These are phyloP conservation scores for Cenopis cana DNA, from an alignment of 2,888 invertebrate genomes.

Conservation along the genomic window DNA sequence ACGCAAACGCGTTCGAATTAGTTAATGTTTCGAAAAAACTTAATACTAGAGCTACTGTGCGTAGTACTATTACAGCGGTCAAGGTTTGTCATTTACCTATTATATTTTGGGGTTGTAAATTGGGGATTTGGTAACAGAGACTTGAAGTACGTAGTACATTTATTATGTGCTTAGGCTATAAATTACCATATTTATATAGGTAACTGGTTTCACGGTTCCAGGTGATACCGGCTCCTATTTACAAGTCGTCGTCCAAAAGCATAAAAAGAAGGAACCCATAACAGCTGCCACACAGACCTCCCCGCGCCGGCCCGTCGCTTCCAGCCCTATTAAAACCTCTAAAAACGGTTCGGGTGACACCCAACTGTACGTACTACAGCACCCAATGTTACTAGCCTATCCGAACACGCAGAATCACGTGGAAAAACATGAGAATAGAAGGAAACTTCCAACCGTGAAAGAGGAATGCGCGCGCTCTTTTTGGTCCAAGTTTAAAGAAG, in stretches of 20 bases:
- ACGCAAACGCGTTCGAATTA: too few relatives aligned
- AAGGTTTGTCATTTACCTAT: too few relatives aligned
- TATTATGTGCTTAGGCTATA: too few relatives aligned
- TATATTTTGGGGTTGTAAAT: too few relatives aligned
- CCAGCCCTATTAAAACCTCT: constrained; percentile 28
- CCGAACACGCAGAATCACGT: constrained; percentile 1
- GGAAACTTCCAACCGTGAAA: constrained; percentile 4
- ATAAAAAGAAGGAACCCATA: constrained; percentile 30
- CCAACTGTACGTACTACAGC: constrained; percentile 14
- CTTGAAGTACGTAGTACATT: too few relatives aligned
- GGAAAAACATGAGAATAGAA: neutral
- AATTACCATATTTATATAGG: too few relatives aligned
- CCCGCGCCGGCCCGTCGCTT: constrained; percentile 25
- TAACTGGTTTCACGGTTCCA: neutral
- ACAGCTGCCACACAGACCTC: constrained; percentile 30
- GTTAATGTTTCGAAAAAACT: too few relatives aligned
- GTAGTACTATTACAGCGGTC: too few relatives aligned
- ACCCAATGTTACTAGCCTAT: constrained; percentile 30
- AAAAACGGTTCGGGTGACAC: constrained; percentile 15
- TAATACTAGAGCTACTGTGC: too few relatives aligned
- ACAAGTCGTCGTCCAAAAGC: constrained; percentile 38
- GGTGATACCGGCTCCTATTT: constrained; percentile 35
- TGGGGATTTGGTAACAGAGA: too few relatives aligned
- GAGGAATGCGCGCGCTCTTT: neutral
- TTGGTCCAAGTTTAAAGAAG: constrained; percentile 30